These are phyloP conservation scores for Antennarius striatus DNA, from an alignment of 2,113 vertebrate species.

Conservation along the genomic window DNA sequence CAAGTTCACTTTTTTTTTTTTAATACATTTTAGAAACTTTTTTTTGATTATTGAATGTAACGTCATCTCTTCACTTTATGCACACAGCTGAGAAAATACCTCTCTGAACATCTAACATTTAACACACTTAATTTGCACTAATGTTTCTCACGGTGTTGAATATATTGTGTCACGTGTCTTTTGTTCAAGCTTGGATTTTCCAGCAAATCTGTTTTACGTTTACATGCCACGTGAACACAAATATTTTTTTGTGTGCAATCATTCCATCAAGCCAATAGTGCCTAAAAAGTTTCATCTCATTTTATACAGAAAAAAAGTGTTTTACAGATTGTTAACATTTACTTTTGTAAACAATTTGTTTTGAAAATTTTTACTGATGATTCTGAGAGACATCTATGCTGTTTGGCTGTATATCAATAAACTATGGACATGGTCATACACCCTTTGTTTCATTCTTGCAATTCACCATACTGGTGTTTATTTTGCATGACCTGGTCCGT, in stretches of 20 bases:
- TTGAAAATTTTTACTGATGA: too few species aligned
- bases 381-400: constrained; percentile 10
- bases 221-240: constrained; percentile 21
- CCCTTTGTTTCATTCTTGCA: too few species aligned
- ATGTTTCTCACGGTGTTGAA: constrained; percentile 48
- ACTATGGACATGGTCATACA: too few species aligned
- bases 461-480: too few species aligned
- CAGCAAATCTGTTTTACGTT: constrained; percentile 19
- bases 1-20: background rate
- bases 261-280: too few species aligned
- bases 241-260: background rate
- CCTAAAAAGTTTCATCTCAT: constrained; percentile 19
- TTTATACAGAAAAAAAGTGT: constrained; percentile 17
- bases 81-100: constrained; percentile 3
- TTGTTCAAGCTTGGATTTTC: constrained; percentile 7
- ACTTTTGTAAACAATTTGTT: background rate
- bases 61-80: constrained; percentile 31
- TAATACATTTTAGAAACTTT: constrained; percentile 9
- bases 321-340: background rate
- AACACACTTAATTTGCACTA: constrained; percentile 55
- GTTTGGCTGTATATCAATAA: too few species aligned
- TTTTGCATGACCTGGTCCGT: background rate
- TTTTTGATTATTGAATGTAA: constrained; percentile 47
- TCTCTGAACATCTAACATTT: background rate
- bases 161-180: constrained; percentile 36